Evolutionary conservation across 2,797 vertebrate genomes (phyloP).

Genomic region (Gymnoscopelus braueri): DNA sequence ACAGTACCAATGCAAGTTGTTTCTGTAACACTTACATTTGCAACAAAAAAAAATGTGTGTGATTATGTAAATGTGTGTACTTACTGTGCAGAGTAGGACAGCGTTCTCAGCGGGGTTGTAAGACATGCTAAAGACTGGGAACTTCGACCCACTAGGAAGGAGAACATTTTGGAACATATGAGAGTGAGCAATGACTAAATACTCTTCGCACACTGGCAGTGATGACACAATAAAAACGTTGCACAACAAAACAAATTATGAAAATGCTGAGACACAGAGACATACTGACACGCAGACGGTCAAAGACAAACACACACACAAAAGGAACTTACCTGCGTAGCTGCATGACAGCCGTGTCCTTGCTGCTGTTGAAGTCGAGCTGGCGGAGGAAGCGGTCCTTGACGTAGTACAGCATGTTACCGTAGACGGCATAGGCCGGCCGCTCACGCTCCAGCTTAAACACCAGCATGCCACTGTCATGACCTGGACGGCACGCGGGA

Average conservation of each 20-base stretch:
- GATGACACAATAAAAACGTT: not conserved
- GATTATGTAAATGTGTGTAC: constrained; percentile 43
- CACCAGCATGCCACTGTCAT: constrained; percentile 97
- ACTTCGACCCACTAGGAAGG: constrained; percentile 90
- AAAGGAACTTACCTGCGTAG: constrained; percentile 85
- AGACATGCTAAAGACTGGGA: constrained; percentile 97
- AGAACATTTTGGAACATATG: not conserved
- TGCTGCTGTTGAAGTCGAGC: constrained; percentile 96
- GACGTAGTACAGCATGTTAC: constrained; percentile 93
- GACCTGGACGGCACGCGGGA: constrained; percentile 76
- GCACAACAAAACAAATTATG: not conserved
- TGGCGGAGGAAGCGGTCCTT: constrained; percentile 96
- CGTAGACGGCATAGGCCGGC: constrained; percentile 93
- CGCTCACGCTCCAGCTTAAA: constrained; percentile 96
- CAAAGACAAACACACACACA: not conserved
- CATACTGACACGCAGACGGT: not conserved
- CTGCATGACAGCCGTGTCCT: constrained; percentile 97
- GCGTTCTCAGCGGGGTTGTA: constrained; percentile 97
- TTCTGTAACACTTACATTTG: not conserved
- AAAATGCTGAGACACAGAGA: not conserved
- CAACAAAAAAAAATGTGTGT: not conserved
- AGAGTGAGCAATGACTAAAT: not conserved
- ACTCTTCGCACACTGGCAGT: too few relatives aligned
- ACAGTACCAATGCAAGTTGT: not conserved
- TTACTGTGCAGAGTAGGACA: constrained; percentile 94